A percentile compares a stretch with the other conserved stretches of the same genome.
phyloP scores from a whole-genome alignment of 2,113 vertebrate genomes.

The Phalacrocorax brasilianus region DNA sequence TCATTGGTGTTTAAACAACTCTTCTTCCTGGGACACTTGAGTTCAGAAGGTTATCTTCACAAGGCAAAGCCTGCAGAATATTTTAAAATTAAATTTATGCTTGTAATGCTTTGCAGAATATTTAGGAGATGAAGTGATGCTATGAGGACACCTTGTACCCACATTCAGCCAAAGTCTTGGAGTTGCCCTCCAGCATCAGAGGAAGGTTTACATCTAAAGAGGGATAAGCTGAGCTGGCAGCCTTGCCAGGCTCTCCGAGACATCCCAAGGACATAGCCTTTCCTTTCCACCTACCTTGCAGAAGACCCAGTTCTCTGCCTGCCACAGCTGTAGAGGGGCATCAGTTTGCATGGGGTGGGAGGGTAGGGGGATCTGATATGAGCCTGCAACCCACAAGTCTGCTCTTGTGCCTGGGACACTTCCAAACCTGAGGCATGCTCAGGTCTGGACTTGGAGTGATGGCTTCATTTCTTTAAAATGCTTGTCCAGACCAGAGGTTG shows the following conservation, averaged over 20 bases:
- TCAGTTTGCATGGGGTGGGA: not conserved
- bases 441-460: not conserved
- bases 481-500: not conserved
- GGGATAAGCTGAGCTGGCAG: not conserved
- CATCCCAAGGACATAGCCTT: not conserved
- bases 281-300: not conserved
- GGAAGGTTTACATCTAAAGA: not conserved
- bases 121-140: not conserved
- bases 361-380: fast-evolving
- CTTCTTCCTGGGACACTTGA: not conserved
- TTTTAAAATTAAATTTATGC: not conserved
- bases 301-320: not conserved
- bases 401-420: not conserved
- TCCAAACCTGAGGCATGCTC: not conserved
- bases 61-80: not conserved
- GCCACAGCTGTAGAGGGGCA: not conserved
- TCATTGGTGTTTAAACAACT: not conserved
- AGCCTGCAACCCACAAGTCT: not conserved
- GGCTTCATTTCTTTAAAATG: not conserved
- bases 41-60: not conserved
- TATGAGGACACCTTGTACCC: not conserved
- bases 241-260: not conserved
- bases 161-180: not conserved
- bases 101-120: not conserved
- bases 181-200: not conserved